Conservation (phyloP, 2,113 vertebrate genomes). For the Cephalopterus ornatus region DNA sequence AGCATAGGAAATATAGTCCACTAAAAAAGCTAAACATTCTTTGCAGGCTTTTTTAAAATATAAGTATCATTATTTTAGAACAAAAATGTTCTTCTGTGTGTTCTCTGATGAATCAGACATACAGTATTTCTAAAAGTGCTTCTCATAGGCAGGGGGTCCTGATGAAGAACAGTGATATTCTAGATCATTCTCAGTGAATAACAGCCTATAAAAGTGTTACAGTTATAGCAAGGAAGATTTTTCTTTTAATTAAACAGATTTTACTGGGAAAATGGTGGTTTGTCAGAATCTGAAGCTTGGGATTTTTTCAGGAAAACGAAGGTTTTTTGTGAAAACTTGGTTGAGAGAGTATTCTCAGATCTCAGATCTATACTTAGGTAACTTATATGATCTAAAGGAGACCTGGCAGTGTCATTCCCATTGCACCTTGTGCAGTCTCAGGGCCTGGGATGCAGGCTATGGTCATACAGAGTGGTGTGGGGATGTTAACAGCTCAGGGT, state of each 20-base stretch:
- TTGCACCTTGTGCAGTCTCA: accelerated
- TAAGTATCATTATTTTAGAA: background rate
- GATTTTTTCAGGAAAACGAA: background rate
- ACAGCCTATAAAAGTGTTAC: background rate
- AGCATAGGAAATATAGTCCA: background rate
- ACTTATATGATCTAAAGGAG: accelerated
- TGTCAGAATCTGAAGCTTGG: background rate
- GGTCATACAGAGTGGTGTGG: too few relatives aligned
- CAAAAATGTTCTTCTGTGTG: background rate
- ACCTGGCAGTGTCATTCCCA: background rate
- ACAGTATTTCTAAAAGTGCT: background rate
- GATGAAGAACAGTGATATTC: background rate
- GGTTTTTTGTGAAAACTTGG: background rate
- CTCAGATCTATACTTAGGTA: background rate
- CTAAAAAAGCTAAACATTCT: background rate
- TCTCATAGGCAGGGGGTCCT: background rate
- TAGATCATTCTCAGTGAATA: background rate
- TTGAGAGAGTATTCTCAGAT: background rate
- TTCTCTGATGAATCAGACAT: background rate
- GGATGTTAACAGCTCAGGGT: background rate
- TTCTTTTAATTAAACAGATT: background rate
- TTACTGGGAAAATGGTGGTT: background rate
- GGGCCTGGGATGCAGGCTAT: background rate
- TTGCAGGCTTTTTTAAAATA: accelerated
- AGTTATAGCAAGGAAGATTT: background rate